Base-by-base conservation (phyloP, 1,140 invertebrate species). In the Leptinotarsa defecta region DNA sequence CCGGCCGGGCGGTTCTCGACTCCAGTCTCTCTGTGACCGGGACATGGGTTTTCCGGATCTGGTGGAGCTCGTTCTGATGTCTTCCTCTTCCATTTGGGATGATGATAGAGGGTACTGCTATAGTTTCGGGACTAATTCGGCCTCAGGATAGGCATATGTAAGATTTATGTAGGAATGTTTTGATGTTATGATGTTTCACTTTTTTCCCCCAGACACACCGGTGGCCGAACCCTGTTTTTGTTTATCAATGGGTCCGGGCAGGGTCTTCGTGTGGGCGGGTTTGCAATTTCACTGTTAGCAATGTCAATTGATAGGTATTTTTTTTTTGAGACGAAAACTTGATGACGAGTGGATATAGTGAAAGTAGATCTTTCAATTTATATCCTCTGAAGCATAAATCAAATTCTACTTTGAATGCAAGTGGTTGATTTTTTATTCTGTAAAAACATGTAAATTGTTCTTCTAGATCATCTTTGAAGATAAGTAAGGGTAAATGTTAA, bases 1-100 rank as follows among this genome's bases (percentile, higher is more conserved):
- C 34, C 22, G 24, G 48, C 70, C 70, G 49, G 70, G 70, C 24
- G 43, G 48, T 62, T 61, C 43, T 48, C 70, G 70, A 24, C 52
- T 70, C 70, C 70, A 71, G 70, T 71, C 70, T 71, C 52, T 71
- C 70, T 71, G 70, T 62, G 70, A 71, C 70, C 70, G 70, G 70
- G 70, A 71, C 49, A 27, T 49, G 43, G 70, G 27, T n/a, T 61
- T 57, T 17, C 52, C n/a, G 52, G 52, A 57, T 57, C 65, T 43
- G 65, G 65, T 8, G 24, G 24, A 22, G 63, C 63, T 64, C 15
- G 63, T 19, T 64, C 63, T 13, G 19, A 20, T 20, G 3, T 4
- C 24, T 64, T 24, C 63, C 13, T 20, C 65, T 68, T 11, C 22
- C 22, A 24, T 57, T 57, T 24, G 24, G 24, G 24, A 34, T n/a